Conservation (phyloP, 2,113 vertebrate genomes). For the Ophthalmotilapia sp. region DNA sequence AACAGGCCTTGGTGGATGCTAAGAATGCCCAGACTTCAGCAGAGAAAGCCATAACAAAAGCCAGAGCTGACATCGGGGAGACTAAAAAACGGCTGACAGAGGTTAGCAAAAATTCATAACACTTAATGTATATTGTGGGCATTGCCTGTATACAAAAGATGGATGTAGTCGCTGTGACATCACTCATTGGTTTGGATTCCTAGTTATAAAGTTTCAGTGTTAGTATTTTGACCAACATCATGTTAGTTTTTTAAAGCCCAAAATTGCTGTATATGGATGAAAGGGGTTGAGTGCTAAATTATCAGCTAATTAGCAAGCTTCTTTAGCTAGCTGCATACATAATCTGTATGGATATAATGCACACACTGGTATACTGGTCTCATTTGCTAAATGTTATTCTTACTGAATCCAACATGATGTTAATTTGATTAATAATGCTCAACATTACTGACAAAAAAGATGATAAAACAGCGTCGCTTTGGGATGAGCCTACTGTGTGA, state of each 20-base stretch:
- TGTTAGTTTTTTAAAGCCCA: background rate
- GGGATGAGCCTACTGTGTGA: background rate
- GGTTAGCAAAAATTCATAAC: conserved; percentile 27
- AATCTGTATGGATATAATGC: background rate
- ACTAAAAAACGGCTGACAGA: conserved; percentile 76
- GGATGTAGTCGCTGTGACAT: background rate
- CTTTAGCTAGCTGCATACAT: background rate
- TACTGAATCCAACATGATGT: background rate
- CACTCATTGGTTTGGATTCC: background rate
- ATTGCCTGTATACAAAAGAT: background rate
- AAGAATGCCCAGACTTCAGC: conserved; percentile 79
- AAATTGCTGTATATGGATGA: background rate
- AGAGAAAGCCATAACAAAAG: conserved; percentile 78
- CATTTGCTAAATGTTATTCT: background rate
- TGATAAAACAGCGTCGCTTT: background rate
- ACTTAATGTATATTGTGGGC: background rate
- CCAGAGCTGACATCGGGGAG: conserved; percentile 77
- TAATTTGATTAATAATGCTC: background rate
- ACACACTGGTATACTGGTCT: background rate
- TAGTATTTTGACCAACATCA: background rate
- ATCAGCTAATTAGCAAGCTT: background rate
- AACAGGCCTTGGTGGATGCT: conserved; percentile 79
- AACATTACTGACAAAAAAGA: background rate
- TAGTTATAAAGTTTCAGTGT: background rate
- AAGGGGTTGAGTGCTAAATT: background rate